Base-by-base conservation (phyloP, 2,888 invertebrate species). In the Mycalesis mineus region DNA sequence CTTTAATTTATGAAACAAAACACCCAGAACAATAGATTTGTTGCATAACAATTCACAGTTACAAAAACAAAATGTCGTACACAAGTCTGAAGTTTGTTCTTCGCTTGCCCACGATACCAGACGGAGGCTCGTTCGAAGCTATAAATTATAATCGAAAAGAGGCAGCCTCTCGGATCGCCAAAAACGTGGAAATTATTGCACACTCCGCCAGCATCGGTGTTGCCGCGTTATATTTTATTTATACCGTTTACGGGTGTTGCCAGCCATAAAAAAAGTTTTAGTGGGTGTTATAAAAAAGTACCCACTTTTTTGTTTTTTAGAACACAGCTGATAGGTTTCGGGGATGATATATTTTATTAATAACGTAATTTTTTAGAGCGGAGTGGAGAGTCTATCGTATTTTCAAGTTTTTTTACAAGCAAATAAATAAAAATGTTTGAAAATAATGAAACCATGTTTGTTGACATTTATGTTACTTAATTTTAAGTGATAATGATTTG, bases 101-200 rank as follows among this genome's bases (percentile, higher is more conserved):
- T 5, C 2, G 0, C 31, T 5, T 67, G 64, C 64, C 58, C 57
- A 60, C 67, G 71, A 74, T 76, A 77, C 68, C 71, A 68, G 65
- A 60, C 69, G 68, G 67, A 68, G 70, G 73, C 77, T 75, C 76
- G 76, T 78, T 77, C 51, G 33, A 50, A 66, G 77, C 84, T 74
- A 84, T 86, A 86, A 86, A 85, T 86, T 85, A 85, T 85, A 86
- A 86, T 85, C 83, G 84, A 80, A 81, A 82, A 78, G 77, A 78
- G 80, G 73, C 80, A 74, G 78, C 78, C 79, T 76, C 80, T 79
- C 74, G 77, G 78, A 79, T 80, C 77, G 80, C 80, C 79, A 80
- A 82, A 75, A 82, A 79, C 80, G 82, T 81, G 80, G 80, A 82
- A 84, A 83, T 84, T 84, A 84, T 84, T 76, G 77, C 82, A 70